Percentiles rank a stretch among this genome's conserved stretches.
phyloP scores from a whole-genome alignment of 2,113 vertebrate genomes.

The Cyrtonyx montezumae region DNA sequence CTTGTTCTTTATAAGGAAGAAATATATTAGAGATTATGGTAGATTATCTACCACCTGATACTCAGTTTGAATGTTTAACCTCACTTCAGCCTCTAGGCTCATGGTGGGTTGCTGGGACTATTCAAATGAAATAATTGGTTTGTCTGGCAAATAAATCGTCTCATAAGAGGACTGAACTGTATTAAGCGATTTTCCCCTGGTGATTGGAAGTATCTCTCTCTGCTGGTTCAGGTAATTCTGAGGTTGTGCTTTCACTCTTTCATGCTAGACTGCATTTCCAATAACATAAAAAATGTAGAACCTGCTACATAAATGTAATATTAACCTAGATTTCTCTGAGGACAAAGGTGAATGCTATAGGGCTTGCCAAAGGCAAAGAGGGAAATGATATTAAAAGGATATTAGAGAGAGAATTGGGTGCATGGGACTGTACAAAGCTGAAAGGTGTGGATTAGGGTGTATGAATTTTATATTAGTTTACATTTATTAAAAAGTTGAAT shows the following conservation, averaged over 20 bases:
- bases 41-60: neutral
- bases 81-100: neutral
- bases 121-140: constrained; percentile 67
- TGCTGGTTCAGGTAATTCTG: constrained; percentile 82
- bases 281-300: constrained; percentile 89
- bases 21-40: neutral
- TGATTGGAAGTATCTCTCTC: constrained; percentile 59
- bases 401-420: constrained; percentile 61
- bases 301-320: constrained; percentile 82
- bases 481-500: constrained; percentile 12
- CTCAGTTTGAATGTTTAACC: neutral
- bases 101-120: neutral
- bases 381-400: constrained; percentile 81
- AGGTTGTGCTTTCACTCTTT: constrained; percentile 75
- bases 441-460: constrained; percentile 13
- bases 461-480: constrained; percentile 55
- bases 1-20: neutral
- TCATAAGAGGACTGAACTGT: constrained; percentile 69
- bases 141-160: constrained; percentile 64
- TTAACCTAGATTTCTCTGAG: constrained; percentile 83
- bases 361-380: constrained; percentile 70
- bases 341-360: constrained; percentile 69
- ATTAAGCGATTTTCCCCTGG: constrained; percentile 58
- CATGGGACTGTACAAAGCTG: neutral
- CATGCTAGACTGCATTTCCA: constrained; percentile 83